Percentiles rank a stretch among this genome's conserved stretches.
These are phyloP conservation scores for Perognathus longimembris DNA, from an alignment of 2,113 vertebrate genomes.

Conservation along the genomic window DNA sequence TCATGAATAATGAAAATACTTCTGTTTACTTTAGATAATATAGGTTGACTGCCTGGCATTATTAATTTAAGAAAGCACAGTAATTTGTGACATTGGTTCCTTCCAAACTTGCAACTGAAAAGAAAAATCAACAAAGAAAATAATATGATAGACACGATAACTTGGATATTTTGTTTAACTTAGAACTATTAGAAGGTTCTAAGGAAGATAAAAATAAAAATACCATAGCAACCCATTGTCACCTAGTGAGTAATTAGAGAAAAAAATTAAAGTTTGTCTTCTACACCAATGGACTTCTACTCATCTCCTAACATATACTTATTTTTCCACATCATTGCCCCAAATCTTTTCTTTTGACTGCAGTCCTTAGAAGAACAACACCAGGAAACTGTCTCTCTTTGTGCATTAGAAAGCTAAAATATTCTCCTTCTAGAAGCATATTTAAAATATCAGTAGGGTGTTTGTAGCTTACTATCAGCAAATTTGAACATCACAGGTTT, in stretches of 20 bases:
- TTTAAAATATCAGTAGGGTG: conserved; percentile 26
- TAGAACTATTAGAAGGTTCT: conserved; percentile 56
- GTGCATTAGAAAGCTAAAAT: conserved; percentile 18
- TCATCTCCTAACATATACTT: neutral
- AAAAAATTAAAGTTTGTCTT: conserved; percentile 40
- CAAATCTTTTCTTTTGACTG: conserved; percentile 52
- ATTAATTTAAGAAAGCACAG: conserved; percentile 9
- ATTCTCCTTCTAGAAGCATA: too few relatives aligned
- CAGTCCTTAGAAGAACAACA: neutral
- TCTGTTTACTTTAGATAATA: neutral
- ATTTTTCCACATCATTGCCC: conserved; percentile 19
- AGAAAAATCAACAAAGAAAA: neutral
- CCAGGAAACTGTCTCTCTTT: conserved; percentile 28
- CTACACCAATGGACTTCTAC: neutral
- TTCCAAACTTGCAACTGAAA: conserved; percentile 51
- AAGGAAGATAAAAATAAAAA: conserved; percentile 56
- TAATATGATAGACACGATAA: conserved; percentile 4
- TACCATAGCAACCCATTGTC: conserved; percentile 19
- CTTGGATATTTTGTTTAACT: conserved; percentile 37
- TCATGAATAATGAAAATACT: neutral
- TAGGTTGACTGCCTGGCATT: neutral
- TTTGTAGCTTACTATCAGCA: neutral
- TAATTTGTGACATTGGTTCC: conserved; percentile 27
- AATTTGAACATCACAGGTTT: conserved; percentile 10
- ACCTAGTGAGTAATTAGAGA: conserved; percentile 15